These are phyloP conservation scores for Clarias pachynema DNA, from an alignment of 2,797 vertebrate genomes.

Conservation along the genomic window DNA sequence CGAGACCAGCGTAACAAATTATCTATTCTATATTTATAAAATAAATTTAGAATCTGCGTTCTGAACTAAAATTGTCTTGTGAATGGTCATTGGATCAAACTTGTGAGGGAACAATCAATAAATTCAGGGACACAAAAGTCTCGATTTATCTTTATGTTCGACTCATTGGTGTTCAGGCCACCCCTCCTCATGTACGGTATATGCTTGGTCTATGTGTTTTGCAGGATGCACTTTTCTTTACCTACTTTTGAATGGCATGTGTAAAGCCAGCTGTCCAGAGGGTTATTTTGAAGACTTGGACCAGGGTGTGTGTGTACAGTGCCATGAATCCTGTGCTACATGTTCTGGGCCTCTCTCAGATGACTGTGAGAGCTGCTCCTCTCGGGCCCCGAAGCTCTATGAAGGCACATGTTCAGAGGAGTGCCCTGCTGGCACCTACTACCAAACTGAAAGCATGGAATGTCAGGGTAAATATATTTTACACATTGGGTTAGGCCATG, in stretches of 20 bases:
- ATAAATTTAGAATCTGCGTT: neutral
- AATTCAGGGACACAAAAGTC: neutral
- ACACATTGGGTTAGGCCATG: neutral
- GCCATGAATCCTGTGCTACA: constrained; percentile 75
- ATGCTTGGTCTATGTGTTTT: neutral
- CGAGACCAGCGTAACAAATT: neutral
- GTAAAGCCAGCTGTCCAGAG: constrained; percentile 78
- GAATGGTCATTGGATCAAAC: neutral
- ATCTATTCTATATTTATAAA: neutral
- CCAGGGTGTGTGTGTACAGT: constrained; percentile 73
- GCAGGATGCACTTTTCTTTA: constrained; percentile 82
- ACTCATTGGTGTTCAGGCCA: neutral
- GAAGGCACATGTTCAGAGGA: constrained; percentile 74
- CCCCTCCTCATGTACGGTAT: neutral
- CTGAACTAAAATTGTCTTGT: neutral
- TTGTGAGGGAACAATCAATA: neutral
- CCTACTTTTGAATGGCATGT: constrained; percentile 76
- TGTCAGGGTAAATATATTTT: constrained; percentile 75
- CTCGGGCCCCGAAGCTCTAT: constrained; percentile 72
- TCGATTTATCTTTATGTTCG: neutral
- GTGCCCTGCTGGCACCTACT: constrained; percentile 77
- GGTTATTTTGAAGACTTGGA: constrained; percentile 83
- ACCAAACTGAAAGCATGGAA: constrained; percentile 69
- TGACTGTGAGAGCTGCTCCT: constrained; percentile 78
- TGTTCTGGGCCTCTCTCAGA: constrained; percentile 76